phyloP scores from a whole-genome alignment of 2,113 vertebrate species.

The Trogon surrucura region DNA sequence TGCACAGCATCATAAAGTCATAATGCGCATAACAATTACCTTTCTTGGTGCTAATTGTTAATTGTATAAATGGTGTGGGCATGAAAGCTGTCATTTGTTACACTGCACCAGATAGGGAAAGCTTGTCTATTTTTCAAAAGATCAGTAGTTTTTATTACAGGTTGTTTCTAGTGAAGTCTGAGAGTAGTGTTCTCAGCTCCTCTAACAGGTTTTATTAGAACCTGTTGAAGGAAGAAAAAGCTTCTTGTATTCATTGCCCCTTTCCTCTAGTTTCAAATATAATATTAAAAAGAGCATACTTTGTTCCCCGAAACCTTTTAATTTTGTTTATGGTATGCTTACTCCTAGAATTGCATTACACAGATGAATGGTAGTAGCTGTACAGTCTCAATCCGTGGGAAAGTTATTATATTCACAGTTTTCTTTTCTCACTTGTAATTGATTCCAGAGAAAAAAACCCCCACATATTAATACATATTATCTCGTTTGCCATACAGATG shows the following conservation, averaged over 20 bases:
- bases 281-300: not conserved
- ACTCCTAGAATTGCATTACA: not conserved
- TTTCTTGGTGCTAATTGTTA: not conserved
- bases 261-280: not conserved
- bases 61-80: not conserved
- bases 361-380: not conserved
- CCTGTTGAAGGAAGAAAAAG: not conserved
- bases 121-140: not conserved
- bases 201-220: not conserved
- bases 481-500: not conserved
- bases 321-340: not conserved
- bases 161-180: not conserved
- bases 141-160: not conserved
- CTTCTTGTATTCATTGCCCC: not conserved
- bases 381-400: not conserved
- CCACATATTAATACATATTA: not conserved
- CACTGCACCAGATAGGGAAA: not conserved
- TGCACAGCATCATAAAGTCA: not conserved
- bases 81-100: not conserved
- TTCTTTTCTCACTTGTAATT: conserved; percentile 62
- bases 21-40: accelerated
- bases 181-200: not conserved
- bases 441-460: conserved; percentile 59
- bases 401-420: conserved; percentile 42
- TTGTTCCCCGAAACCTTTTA: not conserved